Evolutionary conservation across 2,888 invertebrate species (phyloP).

Genomic region (Synergus gifuensis): DNA sequence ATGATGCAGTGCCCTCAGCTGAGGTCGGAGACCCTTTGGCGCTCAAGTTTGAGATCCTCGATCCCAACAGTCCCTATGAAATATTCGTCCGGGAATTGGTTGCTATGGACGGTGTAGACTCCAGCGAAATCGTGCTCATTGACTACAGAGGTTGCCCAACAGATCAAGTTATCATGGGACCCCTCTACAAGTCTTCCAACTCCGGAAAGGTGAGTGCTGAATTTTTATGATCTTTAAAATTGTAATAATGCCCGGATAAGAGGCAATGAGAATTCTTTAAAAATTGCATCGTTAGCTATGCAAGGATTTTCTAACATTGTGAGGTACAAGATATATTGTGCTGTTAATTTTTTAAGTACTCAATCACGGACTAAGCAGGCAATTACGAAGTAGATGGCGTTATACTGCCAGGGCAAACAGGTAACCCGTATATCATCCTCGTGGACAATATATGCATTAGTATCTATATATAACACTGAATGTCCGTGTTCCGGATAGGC

Average conservation of each 20-base stretch:
- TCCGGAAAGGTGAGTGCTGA: conserved; percentile 85
- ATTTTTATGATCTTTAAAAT: no score
- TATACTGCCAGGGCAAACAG: neutral
- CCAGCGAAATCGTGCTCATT: conserved; percentile 94
- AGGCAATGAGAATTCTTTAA: neutral
- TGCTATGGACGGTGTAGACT: conserved; percentile 96
- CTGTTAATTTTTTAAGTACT: neutral
- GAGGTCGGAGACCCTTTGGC: conserved; percentile 96
- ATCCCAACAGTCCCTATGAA: conserved; percentile 95
- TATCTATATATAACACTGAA: neutral
- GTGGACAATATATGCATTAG: conserved; percentile 6
- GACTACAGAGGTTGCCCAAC: conserved; percentile 96
- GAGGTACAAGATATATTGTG: neutral
- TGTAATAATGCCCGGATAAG: neutral
- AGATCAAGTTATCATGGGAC: conserved; percentile 96
- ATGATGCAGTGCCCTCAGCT: conserved; percentile 90
- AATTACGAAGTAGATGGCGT: conserved; percentile 4
- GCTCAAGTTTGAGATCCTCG: conserved; percentile 94
- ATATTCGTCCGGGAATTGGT: conserved; percentile 96
- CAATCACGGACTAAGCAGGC: conserved; percentile 8
- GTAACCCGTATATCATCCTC: conserved; percentile 19
- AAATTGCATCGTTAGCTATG: neutral
- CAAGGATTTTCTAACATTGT: neutral
- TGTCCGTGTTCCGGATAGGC: no score
- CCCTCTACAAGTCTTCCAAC: conserved; percentile 89